These are phyloP conservation scores for Platyrinchus mystaceus DNA, from an alignment of 2,797 vertebrate genomes.

Conservation along the genomic window DNA sequence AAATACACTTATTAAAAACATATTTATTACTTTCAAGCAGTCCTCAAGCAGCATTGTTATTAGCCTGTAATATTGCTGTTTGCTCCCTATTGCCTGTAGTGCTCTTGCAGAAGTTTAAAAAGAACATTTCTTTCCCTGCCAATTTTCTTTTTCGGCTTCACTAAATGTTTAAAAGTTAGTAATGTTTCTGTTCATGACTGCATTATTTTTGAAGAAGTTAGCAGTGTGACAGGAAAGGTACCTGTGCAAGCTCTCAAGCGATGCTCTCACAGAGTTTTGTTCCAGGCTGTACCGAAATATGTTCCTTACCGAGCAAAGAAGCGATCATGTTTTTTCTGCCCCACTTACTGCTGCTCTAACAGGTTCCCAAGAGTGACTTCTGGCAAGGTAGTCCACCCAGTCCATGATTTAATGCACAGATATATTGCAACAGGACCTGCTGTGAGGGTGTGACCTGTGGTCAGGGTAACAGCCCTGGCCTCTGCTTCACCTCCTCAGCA, in stretches of 20 bases:
- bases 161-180: not conserved
- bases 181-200: not conserved
- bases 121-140: not conserved
- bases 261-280: not conserved
- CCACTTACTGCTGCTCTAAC: not conserved
- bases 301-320: not conserved
- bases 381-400: not conserved
- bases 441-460: fast-evolving
- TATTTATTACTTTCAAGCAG: conserved; percentile 40
- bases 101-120: not conserved
- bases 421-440: not conserved
- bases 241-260: not conserved
- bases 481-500: not conserved
- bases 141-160: not conserved
- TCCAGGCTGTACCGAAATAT: not conserved
- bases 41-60: conserved; percentile 17
- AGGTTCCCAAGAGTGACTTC: not conserved
- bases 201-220: not conserved
- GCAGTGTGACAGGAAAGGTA: not conserved
- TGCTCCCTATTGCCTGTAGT: not conserved
- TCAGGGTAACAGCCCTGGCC: not conserved
- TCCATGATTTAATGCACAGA: not conserved
- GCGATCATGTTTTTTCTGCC: not conserved
- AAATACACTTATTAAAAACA: conserved; percentile 27
- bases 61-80: conserved; percentile 28